phyloP scores from a whole-genome alignment of 2,113 vertebrate genomes.

The Camelus dromedarius region DNA sequence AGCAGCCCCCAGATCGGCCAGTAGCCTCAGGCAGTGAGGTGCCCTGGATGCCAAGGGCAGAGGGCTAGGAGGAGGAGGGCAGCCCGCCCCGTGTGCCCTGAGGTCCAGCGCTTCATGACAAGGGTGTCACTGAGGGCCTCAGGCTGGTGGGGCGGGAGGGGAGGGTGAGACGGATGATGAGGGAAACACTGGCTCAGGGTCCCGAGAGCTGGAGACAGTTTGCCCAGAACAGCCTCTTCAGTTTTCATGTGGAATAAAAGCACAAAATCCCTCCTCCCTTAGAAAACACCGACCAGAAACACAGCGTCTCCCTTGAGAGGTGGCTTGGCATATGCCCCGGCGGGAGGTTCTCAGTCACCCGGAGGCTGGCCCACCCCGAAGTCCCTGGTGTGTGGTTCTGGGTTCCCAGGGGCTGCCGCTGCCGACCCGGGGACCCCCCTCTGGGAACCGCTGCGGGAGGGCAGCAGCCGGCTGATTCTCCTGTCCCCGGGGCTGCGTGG shows the following conservation, averaged over 20 bases:
- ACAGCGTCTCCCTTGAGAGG: neutral
- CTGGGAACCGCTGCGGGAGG: no score
- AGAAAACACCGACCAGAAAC: neutral
- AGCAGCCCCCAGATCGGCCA: neutral
- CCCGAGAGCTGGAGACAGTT: neutral
- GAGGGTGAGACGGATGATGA: neutral
- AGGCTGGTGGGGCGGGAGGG: neutral
- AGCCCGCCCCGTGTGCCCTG: neutral
- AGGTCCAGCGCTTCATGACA: neutral
- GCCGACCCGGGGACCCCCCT: neutral
- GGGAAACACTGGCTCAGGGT: neutral
- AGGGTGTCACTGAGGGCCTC: neutral
- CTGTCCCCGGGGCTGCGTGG: no score
- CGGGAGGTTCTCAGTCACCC: neutral
- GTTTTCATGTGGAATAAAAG: neutral
- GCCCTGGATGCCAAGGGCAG: neutral
- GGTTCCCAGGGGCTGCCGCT: neutral
- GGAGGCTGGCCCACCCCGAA: no score
- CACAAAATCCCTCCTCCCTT: neutral
- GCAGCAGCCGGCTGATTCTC: no score
- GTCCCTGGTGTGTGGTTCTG: neutral
- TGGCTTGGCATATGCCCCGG: neutral
- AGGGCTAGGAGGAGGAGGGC: neutral
- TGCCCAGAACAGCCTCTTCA: neutral
- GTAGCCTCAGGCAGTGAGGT: neutral